Evolutionary conservation across 1,140 invertebrate genomes (phyloP).

Genomic region (Brachionus calyciflorus): DNA sequence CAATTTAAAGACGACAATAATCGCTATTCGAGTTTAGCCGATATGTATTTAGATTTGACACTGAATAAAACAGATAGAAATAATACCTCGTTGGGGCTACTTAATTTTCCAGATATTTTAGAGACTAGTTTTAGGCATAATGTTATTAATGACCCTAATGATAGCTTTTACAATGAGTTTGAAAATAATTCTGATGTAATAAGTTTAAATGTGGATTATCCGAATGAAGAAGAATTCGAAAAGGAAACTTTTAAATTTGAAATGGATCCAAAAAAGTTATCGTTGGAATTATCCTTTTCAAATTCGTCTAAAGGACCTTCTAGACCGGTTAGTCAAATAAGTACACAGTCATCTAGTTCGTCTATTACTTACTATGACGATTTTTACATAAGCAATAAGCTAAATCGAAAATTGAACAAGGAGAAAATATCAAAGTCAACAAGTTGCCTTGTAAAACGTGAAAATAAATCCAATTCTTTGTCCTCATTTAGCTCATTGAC

Average conservation of each 20-base stretch:
- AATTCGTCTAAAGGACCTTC: background rate
- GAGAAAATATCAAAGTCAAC: background rate
- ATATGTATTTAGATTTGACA: slow-evolving; percentile 8
- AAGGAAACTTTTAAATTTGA: background rate
- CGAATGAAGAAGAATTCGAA: background rate
- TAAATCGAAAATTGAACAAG: background rate
- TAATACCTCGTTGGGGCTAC: background rate
- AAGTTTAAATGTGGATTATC: slow-evolving; percentile 21
- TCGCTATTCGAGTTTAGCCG: background rate
- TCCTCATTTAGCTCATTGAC: background rate
- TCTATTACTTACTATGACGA: slow-evolving; percentile 37
- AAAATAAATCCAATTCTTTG: background rate
- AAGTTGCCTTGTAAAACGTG: background rate
- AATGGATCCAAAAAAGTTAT: background rate
- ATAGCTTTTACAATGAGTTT: background rate
- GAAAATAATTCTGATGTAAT: slow-evolving; percentile 1
- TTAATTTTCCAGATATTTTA: slow-evolving; percentile 1
- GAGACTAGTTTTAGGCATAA: slow-evolving; percentile 25
- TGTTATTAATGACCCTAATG: background rate
- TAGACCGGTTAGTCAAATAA: background rate
- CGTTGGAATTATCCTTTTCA: background rate
- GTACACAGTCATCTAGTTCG: background rate
- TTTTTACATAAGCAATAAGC: slow-evolving; percentile 13
- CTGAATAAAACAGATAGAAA: background rate
- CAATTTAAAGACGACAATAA: slow-evolving; percentile 2